Evolutionary conservation across 2,113 vertebrate species (phyloP).

Genomic region (Gasterosteus aculeatus): DNA sequence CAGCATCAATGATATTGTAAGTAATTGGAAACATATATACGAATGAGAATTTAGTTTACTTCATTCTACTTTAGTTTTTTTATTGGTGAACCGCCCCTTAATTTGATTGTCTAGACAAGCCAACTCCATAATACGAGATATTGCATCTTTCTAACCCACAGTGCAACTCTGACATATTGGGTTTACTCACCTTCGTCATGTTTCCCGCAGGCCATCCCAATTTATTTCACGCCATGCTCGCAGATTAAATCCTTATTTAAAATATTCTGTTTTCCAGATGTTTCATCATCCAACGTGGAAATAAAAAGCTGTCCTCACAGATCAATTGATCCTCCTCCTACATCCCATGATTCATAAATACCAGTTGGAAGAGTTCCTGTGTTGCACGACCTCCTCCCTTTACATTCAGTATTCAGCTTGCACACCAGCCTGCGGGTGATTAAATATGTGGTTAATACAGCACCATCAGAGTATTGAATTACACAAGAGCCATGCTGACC

Average conservation of each 20-base stretch:
- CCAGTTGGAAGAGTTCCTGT: conserved; percentile 19
- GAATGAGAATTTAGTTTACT: conserved; percentile 11
- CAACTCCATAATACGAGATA: conserved; percentile 35
- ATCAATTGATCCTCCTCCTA: not conserved
- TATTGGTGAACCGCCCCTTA: conserved; percentile 26
- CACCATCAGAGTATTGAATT: conserved; percentile 82
- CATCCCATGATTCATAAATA: conserved; percentile 14
- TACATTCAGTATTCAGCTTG: conserved; percentile 64
- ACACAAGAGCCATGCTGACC: conserved; percentile 78
- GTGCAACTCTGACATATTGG: conserved; percentile 16
- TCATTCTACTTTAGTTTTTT: conserved; percentile 6
- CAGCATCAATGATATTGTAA: not conserved
- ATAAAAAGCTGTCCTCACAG: not conserved
- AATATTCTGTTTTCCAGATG: not conserved
- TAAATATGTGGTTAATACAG: conserved; percentile 83
- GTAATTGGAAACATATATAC: conserved; percentile 9
- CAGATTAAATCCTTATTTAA: not conserved
- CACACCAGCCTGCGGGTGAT: conserved; percentile 72
- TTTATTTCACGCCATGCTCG: not conserved
- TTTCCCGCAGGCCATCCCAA: not conserved
- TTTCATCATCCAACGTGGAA: not conserved
- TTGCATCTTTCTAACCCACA: conserved; percentile 24
- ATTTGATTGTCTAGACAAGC: conserved; percentile 33
- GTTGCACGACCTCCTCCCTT: conserved; percentile 39
- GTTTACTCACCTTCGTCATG: conserved; percentile 24